Percentiles rank a stretch among this genome's conserved stretches.
Evolutionary conservation across 1,140 invertebrate species (phyloP).

Genomic region (Telenomus remus): DNA sequence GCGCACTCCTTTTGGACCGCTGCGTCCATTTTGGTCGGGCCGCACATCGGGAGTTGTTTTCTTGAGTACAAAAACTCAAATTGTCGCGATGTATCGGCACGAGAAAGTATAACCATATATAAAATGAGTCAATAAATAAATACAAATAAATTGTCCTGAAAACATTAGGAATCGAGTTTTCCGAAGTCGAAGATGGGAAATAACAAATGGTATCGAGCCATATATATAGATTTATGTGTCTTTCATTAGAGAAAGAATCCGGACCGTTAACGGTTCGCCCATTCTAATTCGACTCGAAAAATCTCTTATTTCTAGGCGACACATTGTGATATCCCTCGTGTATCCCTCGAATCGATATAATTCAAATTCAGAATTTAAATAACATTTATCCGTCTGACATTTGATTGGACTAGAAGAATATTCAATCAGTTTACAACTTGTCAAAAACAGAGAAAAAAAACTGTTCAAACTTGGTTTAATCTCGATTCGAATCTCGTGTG

Average conservation of each 20-base stretch:
- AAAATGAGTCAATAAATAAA: constrained; percentile 45
- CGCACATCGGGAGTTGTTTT: constrained; percentile 40
- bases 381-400: no score
- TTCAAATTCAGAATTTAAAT: no score
- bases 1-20: constrained; percentile 32
- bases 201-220: constrained; percentile 65
- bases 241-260: constrained; percentile 24
- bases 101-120: constrained; percentile 51
- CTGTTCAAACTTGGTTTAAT: no score
- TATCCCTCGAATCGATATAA: no score
- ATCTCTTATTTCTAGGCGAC: neutral
- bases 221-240: constrained; percentile 54
- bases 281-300: neutral
- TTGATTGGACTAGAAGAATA: no score
- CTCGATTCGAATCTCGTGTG: neutral
- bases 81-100: constrained; percentile 36
- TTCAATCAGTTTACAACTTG: no score
- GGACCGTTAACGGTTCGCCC: neutral
- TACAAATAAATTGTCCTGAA: constrained; percentile 37
- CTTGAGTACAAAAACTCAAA: constrained; percentile 34
- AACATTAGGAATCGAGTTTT: constrained; percentile 51
- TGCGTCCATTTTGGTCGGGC: constrained; percentile 52
- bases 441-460: no score
- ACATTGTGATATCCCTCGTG: neutral
- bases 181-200: constrained; percentile 46